These are phyloP conservation scores for Esox lucius DNA, from an alignment of 2,797 vertebrate species.

Conservation along the genomic window DNA sequence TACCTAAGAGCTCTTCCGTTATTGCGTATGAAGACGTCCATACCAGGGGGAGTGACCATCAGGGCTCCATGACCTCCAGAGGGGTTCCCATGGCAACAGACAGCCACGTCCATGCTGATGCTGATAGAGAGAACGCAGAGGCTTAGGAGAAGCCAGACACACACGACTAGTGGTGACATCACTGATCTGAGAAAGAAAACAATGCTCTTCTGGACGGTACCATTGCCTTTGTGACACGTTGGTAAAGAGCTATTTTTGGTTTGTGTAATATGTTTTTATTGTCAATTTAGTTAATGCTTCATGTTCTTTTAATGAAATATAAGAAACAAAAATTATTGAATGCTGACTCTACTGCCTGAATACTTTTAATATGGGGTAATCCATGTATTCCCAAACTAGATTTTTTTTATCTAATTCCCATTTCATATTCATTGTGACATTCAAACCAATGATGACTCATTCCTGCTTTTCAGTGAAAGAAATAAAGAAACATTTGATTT, in stretches of 20 bases:
- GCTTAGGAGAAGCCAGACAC: conserved; percentile 32
- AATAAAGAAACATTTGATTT: conserved; percentile 5
- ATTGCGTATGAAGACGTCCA: conserved; percentile 18
- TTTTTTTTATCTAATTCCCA: not conserved
- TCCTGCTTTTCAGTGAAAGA: not conserved
- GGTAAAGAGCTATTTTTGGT: not conserved
- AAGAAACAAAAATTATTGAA: not conserved
- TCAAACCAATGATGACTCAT: conserved; percentile 13
- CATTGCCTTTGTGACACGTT: not conserved
- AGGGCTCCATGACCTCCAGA: conserved; percentile 24
- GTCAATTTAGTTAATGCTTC: not conserved
- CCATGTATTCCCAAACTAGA: not conserved
- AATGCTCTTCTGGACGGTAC: not conserved
- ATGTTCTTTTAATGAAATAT: not conserved
- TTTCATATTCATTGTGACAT: conserved; percentile 17
- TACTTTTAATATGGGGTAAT: not conserved
- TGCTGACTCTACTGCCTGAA: not conserved
- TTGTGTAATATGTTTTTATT: not conserved
- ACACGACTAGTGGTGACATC: conserved; percentile 13
- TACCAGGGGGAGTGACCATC: conserved; percentile 50
- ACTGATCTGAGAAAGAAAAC: conserved; percentile 1
- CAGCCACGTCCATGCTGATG: conserved; percentile 29
- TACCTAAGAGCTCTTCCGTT: not conserved
- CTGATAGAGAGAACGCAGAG: conserved; percentile 35
- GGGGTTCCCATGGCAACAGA: conserved; percentile 45